A percentile compares a stretch with the other conserved stretches of the same genome.
phyloP scores from a whole-genome alignment of 2,888 invertebrate genomes.

The Trilocha varians region DNA sequence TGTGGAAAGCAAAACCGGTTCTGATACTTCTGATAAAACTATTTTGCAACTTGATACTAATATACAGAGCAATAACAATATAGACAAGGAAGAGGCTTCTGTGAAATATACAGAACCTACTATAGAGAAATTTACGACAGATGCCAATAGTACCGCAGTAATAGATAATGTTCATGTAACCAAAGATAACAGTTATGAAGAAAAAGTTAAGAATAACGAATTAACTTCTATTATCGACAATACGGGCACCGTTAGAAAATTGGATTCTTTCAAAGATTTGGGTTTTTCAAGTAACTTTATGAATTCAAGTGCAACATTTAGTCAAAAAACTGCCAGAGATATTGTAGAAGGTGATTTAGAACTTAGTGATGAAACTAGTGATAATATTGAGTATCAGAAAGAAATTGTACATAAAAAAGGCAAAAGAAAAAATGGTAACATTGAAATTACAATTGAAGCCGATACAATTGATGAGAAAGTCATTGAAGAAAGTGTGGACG shows the following conservation, averaged over 20 bases:
- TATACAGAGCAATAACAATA: no score
- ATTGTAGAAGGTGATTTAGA: slow-evolving; percentile 52
- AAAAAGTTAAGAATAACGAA: neutral
- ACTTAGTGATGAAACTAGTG: slow-evolving; percentile 54
- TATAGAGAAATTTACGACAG: slow-evolving; percentile 5
- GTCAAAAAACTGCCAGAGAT: slow-evolving; percentile 16
- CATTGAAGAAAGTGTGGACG: slow-evolving; percentile 2
- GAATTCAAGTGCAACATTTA: slow-evolving; percentile 3
- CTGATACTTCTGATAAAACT: neutral
- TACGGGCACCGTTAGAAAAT: neutral
- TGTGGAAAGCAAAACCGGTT: neutral
- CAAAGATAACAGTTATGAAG: neutral
- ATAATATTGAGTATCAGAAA: slow-evolving; percentile 22
- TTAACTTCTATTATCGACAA: neutral
- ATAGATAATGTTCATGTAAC: slow-evolving; percentile 1
- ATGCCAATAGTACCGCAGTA: no score
- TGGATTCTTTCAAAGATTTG: neutral
- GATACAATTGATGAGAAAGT: neutral
- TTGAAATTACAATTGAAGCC: neutral
- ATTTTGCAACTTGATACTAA: no score
- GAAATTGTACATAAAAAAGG: slow-evolving; percentile 4
- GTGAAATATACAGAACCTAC: slow-evolving; percentile 25
- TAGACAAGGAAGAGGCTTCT: no score
- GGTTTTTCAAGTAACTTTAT: neutral
- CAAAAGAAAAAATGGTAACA: slow-evolving; percentile 2